These are phyloP conservation scores for Neodiprion fabricii DNA, from an alignment of 1,140 invertebrate genomes.

Conservation along the genomic window DNA sequence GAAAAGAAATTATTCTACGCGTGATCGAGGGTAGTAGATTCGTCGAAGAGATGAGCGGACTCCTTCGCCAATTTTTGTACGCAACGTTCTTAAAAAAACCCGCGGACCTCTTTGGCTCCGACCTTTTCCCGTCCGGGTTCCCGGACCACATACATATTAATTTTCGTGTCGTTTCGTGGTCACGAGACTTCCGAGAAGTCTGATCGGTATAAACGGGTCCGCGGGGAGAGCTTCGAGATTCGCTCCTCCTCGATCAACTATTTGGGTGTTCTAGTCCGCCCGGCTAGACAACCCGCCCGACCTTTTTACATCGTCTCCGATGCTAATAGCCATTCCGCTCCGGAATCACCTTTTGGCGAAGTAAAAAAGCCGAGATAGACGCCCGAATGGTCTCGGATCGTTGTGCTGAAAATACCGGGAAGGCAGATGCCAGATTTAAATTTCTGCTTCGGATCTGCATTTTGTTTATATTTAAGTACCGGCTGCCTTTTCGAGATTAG, in stretches of 20 bases:
- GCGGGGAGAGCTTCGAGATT: background rate
- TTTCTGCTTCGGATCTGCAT: constrained; percentile 37
- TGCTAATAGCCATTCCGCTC: constrained; percentile 51
- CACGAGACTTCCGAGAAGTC: background rate
- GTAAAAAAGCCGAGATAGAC: constrained; percentile 30
- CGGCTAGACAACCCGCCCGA: background rate
- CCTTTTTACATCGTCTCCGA: constrained; percentile 34
- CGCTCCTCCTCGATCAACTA: constrained; percentile 35
- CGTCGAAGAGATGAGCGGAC: too few relatives aligned
- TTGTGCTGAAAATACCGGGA: constrained; percentile 40
- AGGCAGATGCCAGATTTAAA: constrained; percentile 32
- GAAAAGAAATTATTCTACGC: too few relatives aligned
- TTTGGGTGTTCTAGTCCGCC: constrained; percentile 33
- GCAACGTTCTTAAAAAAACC: too few relatives aligned
- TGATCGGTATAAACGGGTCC: background rate
- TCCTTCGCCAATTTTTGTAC: too few relatives aligned
- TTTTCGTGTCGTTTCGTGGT: background rate
- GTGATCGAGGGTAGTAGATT: too few relatives aligned
- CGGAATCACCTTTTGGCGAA: constrained; percentile 39
- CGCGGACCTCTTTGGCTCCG: too few relatives aligned
- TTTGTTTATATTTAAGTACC: background rate
- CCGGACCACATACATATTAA: background rate
- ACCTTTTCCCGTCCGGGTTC: background rate
- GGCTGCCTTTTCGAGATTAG: too few relatives aligned
- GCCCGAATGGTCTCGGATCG: constrained; percentile 21